phyloP scores from a whole-genome alignment of 2,888 invertebrate genomes.

The Sinhomidia bicolor region DNA sequence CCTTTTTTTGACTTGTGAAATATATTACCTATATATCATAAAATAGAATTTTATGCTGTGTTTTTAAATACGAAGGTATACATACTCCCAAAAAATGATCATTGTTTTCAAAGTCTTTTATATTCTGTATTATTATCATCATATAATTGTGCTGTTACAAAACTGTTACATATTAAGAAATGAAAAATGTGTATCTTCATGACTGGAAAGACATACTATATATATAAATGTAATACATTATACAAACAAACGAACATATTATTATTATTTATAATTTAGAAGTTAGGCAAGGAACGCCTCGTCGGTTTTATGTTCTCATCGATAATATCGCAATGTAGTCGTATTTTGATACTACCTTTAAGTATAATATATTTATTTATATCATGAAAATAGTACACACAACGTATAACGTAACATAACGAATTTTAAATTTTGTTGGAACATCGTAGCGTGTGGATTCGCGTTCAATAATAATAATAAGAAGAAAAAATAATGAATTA shows the following conservation, averaged over 20 bases:
- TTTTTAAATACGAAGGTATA: neutral
- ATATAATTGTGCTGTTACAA: neutral
- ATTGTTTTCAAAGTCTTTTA: conserved; percentile 28
- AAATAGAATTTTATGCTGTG: neutral
- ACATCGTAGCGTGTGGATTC: conserved; percentile 58
- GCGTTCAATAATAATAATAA: conserved; percentile 36
- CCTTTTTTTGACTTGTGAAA: neutral
- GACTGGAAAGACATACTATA: conserved; percentile 59
- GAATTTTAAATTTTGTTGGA: conserved; percentile 14
- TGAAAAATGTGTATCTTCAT: conserved; percentile 42
- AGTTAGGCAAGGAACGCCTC: neutral
- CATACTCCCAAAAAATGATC: neutral
- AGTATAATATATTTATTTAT: conserved; percentile 46
- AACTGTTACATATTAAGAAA: neutral
- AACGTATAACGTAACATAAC: conserved; percentile 30
- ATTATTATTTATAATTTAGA: neutral
- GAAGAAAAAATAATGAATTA: too few species aligned
- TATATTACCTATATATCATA: neutral
- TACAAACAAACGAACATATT: conserved; percentile 2
- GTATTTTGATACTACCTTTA: conserved; percentile 60
- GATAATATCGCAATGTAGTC: conserved; percentile 63
- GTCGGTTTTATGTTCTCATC: conserved; percentile 41
- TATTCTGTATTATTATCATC: neutral
- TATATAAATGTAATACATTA: neutral
- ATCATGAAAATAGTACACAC: conserved; percentile 36